Evolutionary conservation across 2,797 vertebrate species (phyloP).

Genomic region (Arnoldichthys spilopterus): DNA sequence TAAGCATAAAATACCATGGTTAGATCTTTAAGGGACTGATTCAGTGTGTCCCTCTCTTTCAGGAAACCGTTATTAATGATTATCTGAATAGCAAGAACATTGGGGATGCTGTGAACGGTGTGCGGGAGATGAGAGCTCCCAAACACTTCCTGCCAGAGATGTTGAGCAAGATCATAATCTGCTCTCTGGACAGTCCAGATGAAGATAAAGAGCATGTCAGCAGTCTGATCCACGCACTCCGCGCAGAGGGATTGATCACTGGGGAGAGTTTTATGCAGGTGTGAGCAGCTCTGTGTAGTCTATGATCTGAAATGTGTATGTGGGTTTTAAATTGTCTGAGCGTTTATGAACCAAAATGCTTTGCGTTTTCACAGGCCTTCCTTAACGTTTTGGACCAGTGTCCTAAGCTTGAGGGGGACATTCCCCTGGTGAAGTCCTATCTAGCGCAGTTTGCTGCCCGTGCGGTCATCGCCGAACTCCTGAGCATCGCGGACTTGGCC

Average conservation of each 20-base stretch:
- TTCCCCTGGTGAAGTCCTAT: conserved; percentile 97
- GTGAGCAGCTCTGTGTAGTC: conserved; percentile 9
- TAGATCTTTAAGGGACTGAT: neutral
- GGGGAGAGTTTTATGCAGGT: conserved; percentile 99
- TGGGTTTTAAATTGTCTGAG: no score
- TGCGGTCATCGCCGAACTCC: conserved; percentile 92
- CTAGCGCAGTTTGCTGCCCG: conserved; percentile 97
- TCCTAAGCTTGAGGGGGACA: conserved; percentile 94
- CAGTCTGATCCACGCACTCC: conserved; percentile 88
- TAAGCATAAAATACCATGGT: neutral
- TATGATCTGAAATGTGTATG: no score
- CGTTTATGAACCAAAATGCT: neutral
- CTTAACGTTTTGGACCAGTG: conserved; percentile 95
- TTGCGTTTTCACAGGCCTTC: conserved; percentile 79
- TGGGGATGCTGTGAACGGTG: conserved; percentile 85
- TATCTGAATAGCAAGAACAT: conserved; percentile 91
- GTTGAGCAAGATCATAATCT: conserved; percentile 91
- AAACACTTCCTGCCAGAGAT: conserved; percentile 98
- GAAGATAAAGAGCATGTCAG: conserved; percentile 94
- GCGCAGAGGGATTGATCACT: conserved; percentile 89
- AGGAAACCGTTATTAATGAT: conserved; percentile 91
- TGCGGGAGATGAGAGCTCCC: conserved; percentile 93
- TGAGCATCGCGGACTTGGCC: conserved; percentile 94
- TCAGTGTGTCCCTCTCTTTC: neutral
- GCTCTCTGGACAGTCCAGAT: conserved; percentile 90